A percentile compares a stretch with the other conserved stretches of the same genome.
These are phyloP conservation scores for Mormyrus hasselquistii DNA, from an alignment of 2,797 vertebrate species.

Conservation along the genomic window DNA sequence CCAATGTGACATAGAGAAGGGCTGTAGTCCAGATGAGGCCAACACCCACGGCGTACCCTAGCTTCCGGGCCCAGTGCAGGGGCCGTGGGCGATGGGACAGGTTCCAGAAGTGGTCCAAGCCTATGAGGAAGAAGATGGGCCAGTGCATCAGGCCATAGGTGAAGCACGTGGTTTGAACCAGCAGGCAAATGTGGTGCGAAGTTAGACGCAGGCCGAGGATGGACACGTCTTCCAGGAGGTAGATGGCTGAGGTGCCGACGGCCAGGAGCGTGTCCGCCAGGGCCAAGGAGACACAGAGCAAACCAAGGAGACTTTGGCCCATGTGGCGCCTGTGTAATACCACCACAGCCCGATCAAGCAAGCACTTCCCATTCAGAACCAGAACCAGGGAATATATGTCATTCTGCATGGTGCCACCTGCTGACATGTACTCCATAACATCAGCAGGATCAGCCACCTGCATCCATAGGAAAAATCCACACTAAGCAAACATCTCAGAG, in stretches of 20 bases:
- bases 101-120: slow-evolving; percentile 61
- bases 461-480: background rate
- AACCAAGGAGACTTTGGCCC: slow-evolving; percentile 61
- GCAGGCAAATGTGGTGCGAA: slow-evolving; percentile 68
- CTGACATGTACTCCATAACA: no score
- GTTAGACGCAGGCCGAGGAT: slow-evolving; percentile 64
- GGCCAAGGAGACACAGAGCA: slow-evolving; percentile 68
- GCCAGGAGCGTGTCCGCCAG: slow-evolving; percentile 59
- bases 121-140: slow-evolving; percentile 57
- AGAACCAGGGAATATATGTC: slow-evolving; percentile 47
- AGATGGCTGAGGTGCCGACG: slow-evolving; percentile 49
- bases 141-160: slow-evolving; percentile 60
- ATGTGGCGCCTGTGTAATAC: slow-evolving; percentile 49
- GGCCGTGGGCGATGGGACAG: slow-evolving; percentile 38
- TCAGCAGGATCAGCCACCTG: background rate
- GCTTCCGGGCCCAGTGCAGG: slow-evolving; percentile 30
- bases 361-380: slow-evolving; percentile 65
- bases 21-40: slow-evolving; percentile 56
- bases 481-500: background rate
- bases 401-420: slow-evolving; percentile 35
- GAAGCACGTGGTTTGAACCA: slow-evolving; percentile 65
- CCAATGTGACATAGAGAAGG: slow-evolving; percentile 52
- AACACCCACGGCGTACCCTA: slow-evolving; percentile 40
- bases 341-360: slow-evolving; percentile 64
- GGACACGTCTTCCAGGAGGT: slow-evolving; percentile 51